Percentiles rank a stretch among this genome's conserved stretches.
phyloP scores from a whole-genome alignment of 2,888 invertebrate species.

The Argyresthia albistria region DNA sequence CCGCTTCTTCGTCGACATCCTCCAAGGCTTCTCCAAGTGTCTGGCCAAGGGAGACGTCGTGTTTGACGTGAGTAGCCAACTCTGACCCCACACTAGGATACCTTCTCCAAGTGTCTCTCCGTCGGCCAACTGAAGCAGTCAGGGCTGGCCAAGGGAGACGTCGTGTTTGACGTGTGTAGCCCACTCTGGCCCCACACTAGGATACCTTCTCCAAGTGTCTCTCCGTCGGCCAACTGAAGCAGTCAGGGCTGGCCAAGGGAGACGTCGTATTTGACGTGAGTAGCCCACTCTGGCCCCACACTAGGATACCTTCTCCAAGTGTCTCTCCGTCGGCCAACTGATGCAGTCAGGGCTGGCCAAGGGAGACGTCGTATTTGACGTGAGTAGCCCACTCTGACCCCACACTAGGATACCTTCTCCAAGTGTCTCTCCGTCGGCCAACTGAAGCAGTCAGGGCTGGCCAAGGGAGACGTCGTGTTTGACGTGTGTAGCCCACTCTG shows the following conservation, averaged over 20 bases:
- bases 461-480: slow-evolving; percentile 44
- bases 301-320: slow-evolving; percentile 80
- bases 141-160: slow-evolving; percentile 39
- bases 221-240: no score
- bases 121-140: slow-evolving; percentile 32
- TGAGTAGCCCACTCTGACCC: no score
- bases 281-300: slow-evolving; percentile 12
- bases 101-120: slow-evolving; percentile 74
- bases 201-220: slow-evolving; percentile 75
- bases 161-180: slow-evolving; percentile 60
- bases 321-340: slow-evolving; percentile 34
- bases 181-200: no score
- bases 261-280: slow-evolving; percentile 56
- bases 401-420: no score
- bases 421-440: no score
- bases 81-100: no score
- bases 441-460: no score
- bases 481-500: slow-evolving; percentile 35
- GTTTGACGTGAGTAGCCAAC: slow-evolving; percentile 45
- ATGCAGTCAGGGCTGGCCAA: slow-evolving; percentile 41
- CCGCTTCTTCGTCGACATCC: slow-evolving; percentile 82
- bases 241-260: slow-evolving; percentile 44
- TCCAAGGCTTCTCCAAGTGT: slow-evolving; percentile 80
- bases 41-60: slow-evolving; percentile 43
- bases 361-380: slow-evolving; percentile 50